Base-by-base conservation (phyloP, 2,888 invertebrate species). In the Limnephilus auricula region DNA sequence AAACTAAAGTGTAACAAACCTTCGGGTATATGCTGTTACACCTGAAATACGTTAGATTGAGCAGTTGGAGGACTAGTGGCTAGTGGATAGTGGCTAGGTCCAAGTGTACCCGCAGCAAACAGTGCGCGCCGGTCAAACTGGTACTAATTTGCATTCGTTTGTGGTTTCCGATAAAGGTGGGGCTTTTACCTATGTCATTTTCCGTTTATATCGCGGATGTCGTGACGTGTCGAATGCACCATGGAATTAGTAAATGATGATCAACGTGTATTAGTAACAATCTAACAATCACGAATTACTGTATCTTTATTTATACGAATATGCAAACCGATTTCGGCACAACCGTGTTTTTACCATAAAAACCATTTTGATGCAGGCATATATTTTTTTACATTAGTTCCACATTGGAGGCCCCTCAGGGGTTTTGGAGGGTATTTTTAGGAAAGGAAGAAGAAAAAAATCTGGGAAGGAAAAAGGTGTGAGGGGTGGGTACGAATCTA, bases 131-230 rank as follows among this genome's bases (percentile, higher is more conserved):
- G 79, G 40, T 40, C 89, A 79, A 79, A 79, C 40, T n/a, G 79
- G 25, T 65, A 65, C 65, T n/a, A 65, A 65, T 89, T 89, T 89
- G 89, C 89, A 89, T 89, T 89, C 65, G 89, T 89, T 79, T 89
- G 79, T 37, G 89, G 40, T 31, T 65, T 87, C 78, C 85, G 40
- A n/a, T 12, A 32, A 65, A 87, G 87, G 78, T 85, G 85, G 34
- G 32, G 87, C n/a, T 50, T 86, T 34, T 85, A 34, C 25, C 84
- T n/a, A 34, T 9, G 78, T 40, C 45, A 45, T 65, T 87, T 87
- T 31, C 25, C 34, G 18, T 87, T 87, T 65, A 78, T 6, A 87
- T 87, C 25, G 65, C 6, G 65, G 25, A 65, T 65, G 25, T 65
- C n/a, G 65, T 65, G n/a, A n/a, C 25, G 6, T n/a, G 65, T n/a